Conservation (phyloP, 2,113 vertebrate genomes). For the Motacilla alba region DNA sequence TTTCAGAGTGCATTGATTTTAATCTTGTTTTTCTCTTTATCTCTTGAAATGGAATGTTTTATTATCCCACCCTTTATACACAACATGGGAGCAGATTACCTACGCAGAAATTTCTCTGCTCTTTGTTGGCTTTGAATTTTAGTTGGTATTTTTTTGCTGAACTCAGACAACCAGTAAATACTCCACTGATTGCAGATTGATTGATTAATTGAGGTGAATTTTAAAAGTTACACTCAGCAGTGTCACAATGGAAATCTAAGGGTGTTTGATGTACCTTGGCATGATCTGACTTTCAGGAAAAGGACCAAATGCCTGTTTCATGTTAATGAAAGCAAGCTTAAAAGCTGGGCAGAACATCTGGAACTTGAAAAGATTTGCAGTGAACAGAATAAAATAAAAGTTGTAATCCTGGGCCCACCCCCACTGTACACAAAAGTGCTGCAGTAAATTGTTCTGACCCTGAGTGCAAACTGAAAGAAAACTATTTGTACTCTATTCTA, state of each 20-base stretch:
- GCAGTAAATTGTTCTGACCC: not conserved
- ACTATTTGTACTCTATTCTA: not conserved
- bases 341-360: not conserved
- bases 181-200: not conserved
- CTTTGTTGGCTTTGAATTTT: not conserved
- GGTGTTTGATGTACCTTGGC: not conserved
- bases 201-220: not conserved
- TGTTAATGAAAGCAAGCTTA: not conserved
- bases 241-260: not conserved
- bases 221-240: not conserved
- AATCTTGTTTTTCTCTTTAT: not conserved
- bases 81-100: not conserved
- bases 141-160: not conserved
- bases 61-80: not conserved
- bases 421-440: not conserved
- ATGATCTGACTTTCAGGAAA: not conserved
- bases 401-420: not conserved
- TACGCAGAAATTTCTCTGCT: not conserved
- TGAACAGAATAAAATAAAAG: constrained; percentile 2
- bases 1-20: not conserved
- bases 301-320: not conserved
- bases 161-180: not conserved
- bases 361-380: not conserved
- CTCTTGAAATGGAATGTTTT: not conserved
- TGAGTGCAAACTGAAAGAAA: not conserved